Evolutionary conservation across 2,113 vertebrate species (phyloP).

Genomic region (Cranoglanis bouderius): DNA sequence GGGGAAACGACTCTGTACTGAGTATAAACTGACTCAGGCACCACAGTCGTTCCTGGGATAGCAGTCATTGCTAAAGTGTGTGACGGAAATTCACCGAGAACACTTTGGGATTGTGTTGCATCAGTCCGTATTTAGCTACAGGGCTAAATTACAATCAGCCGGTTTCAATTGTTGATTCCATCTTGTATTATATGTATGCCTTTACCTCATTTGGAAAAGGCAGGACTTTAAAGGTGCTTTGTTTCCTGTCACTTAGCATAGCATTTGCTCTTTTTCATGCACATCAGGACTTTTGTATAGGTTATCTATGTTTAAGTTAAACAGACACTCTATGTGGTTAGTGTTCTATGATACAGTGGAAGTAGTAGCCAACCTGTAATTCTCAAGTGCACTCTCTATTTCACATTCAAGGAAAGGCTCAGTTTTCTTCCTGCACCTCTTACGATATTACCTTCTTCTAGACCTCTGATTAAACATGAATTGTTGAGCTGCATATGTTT

Average conservation of each 20-base stretch:
- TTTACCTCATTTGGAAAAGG: background rate
- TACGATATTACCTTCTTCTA: background rate
- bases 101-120: background rate
- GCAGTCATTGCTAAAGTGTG: background rate
- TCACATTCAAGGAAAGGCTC: background rate
- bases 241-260: background rate
- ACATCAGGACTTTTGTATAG: background rate
- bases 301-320: background rate
- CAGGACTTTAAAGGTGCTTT: background rate
- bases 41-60: background rate
- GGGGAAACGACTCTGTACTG: conserved; percentile 12
- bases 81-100: background rate
- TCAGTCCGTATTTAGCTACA: background rate
- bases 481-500: background rate
- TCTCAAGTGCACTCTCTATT: background rate
- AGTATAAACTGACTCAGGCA: conserved; percentile 15
- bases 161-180: background rate
- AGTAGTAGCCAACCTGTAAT: background rate
- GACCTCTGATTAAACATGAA: background rate
- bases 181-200: background rate
- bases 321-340: background rate
- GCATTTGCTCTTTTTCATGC: background rate
- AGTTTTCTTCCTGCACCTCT: background rate
- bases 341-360: background rate
- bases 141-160: background rate